phyloP scores from a whole-genome alignment of 2,888 invertebrate species.

The Drosophila paramelanica region DNA sequence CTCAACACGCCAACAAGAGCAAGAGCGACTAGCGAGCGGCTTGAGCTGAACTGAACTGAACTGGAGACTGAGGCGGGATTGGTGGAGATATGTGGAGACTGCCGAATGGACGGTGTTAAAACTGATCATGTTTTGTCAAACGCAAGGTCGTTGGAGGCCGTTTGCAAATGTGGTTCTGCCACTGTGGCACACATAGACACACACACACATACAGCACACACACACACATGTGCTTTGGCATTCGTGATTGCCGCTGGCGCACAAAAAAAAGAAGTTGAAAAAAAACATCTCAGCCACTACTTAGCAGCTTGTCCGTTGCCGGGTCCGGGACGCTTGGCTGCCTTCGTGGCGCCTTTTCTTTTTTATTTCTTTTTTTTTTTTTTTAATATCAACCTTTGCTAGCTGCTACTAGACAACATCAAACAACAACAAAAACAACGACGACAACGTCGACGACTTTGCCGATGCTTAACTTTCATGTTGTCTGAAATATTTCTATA shows the following conservation, averaged over 20 bases:
- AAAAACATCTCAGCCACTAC: slow-evolving; percentile 52
- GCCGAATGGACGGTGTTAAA: slow-evolving; percentile 70
- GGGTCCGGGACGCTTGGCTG: slow-evolving; percentile 62
- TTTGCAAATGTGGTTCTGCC: slow-evolving; percentile 81
- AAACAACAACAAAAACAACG: slow-evolving; percentile 14
- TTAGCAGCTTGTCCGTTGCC: slow-evolving; percentile 61
- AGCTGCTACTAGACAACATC: slow-evolving; percentile 60
- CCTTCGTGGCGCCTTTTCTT: slow-evolving; percentile 73
- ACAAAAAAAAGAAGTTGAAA: slow-evolving; percentile 20
- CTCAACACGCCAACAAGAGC: slow-evolving; percentile 53
- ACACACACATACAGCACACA: slow-evolving; percentile 14
- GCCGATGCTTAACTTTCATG: slow-evolving; percentile 72
- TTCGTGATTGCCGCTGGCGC: slow-evolving; percentile 67
- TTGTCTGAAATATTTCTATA: slow-evolving; percentile 74
- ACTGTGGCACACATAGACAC: slow-evolving; percentile 75
- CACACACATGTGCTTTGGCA: slow-evolving; percentile 43
- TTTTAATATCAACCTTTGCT: slow-evolving; percentile 55
- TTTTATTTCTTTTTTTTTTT: slow-evolving; percentile 26
- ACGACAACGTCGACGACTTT: slow-evolving; percentile 25
- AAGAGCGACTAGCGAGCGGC: slow-evolving; percentile 26
- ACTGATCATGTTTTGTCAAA: slow-evolving; percentile 81
- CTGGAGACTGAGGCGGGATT: background rate
- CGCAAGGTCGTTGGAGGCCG: slow-evolving; percentile 84
- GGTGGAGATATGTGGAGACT: slow-evolving; percentile 16
- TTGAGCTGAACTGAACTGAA: slow-evolving; percentile 23